Percentiles rank a stretch among this genome's conserved stretches.
phyloP scores from a whole-genome alignment of 2,797 vertebrate species.

The Erpetoichthys calabaricus region DNA sequence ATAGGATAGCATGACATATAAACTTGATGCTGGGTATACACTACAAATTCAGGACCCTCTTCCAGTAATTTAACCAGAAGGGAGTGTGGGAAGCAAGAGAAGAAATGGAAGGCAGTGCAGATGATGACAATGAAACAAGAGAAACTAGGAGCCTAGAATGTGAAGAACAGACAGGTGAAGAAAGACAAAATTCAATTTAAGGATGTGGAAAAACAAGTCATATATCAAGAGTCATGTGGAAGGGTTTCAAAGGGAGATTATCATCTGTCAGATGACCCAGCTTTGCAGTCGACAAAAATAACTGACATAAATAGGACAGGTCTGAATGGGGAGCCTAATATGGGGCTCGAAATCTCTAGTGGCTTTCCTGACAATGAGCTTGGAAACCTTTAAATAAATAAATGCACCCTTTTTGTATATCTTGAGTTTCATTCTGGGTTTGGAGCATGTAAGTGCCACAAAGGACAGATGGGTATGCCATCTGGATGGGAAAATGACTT shows the following conservation, averaged over 20 bases:
- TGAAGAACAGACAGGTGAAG: too few relatives aligned
- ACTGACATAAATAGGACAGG: constrained; percentile 13
- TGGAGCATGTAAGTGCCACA: too few relatives aligned
- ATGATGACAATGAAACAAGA: constrained; percentile 3
- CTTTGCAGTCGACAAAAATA: constrained; percentile 13
- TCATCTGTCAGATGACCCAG: constrained; percentile 9
- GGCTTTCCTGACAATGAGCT: too few relatives aligned
- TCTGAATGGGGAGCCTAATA: too few relatives aligned
- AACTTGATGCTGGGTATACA: constrained; percentile 3
- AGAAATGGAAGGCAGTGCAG: background rate
- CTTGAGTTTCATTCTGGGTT: too few relatives aligned
- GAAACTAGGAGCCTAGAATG: constrained; percentile 1
- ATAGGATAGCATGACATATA: constrained; percentile 1
- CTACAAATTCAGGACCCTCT: constrained; percentile 8
- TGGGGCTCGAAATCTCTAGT: too few relatives aligned
- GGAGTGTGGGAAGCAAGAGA: background rate
- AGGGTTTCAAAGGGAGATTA: constrained; percentile 7
- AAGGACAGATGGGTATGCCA: too few relatives aligned
- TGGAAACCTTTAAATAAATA: too few relatives aligned
- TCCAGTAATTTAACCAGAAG: background rate
- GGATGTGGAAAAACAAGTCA: background rate
- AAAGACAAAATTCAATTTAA: too few relatives aligned
- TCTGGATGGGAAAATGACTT: too few relatives aligned
- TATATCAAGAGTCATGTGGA: background rate
- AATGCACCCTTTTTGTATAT: too few relatives aligned